These are phyloP conservation scores for Lochmaea crataegi DNA, from an alignment of 2,888 invertebrate species.

Conservation along the genomic window DNA sequence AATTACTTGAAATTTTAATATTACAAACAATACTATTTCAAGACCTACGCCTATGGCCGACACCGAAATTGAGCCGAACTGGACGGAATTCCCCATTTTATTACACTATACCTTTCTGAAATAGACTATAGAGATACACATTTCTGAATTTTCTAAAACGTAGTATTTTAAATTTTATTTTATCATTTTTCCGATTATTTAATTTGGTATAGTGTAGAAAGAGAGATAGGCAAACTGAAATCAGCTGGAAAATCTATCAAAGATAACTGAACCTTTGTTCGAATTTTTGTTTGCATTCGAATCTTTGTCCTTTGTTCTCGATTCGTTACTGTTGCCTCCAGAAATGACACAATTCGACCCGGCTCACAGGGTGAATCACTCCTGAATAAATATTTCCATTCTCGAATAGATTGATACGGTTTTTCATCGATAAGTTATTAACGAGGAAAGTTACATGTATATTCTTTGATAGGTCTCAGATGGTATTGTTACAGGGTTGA, in stretches of 20 bases:
- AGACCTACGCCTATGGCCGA: too few species aligned
- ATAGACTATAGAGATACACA: not conserved
- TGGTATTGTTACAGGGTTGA: too few species aligned
- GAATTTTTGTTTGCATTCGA: constrained; percentile 14
- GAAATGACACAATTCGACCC: not conserved
- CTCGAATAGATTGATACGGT: not conserved
- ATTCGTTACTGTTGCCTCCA: constrained; percentile 3
- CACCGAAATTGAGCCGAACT: too few species aligned
- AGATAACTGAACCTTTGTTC: constrained; percentile 9
- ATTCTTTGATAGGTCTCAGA: not conserved
- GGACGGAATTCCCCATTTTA: too few species aligned
- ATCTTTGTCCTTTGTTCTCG: not conserved
- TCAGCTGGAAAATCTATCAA: constrained; percentile 10
- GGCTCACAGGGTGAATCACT: not conserved
- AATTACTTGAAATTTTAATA: too few species aligned
- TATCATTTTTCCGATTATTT: constrained; percentile 4
- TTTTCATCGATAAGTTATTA: not conserved
- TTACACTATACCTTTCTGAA: too few species aligned
- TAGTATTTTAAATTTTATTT: not conserved
- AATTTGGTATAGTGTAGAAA: not conserved
- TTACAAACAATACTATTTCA: too few species aligned
- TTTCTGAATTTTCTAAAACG: not conserved
- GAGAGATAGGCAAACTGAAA: not conserved
- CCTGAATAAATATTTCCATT: not conserved
- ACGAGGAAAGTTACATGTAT: not conserved